Evolutionary conservation across 2,113 vertebrate genomes (phyloP), one percentile per base, ranked within the genome.

Genomic region (Oplegnathus fasciatus): DNA sequence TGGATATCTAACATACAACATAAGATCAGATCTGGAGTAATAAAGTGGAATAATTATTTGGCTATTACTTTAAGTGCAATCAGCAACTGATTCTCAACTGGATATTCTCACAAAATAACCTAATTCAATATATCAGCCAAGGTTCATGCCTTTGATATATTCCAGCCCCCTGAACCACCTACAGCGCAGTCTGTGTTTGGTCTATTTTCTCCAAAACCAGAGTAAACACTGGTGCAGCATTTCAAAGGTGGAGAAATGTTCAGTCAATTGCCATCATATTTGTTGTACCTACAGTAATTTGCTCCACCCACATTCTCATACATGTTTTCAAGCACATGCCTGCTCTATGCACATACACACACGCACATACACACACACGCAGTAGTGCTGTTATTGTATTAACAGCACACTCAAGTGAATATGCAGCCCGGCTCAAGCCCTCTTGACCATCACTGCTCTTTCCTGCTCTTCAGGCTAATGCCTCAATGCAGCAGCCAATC

Each of bases 381-480:
- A 40, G 28, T 20, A 44, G 15, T 24, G 18, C n/a, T 37, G 58
- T 30, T 28, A n/a, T 60, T 46, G 18, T 67, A 73, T 75, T 75
- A 78, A 77, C 69, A 68, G 46, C 37, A 54, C 55, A 67, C 69
- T 89, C 52, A 14, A 85, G 64, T 68, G 78, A 70, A 82, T 50
- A 18, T 66, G 37, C 28, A 61, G 55, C 37, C n/a, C 61, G n/a
- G 44, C 71, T 74, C n/a, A 28, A 89, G 78, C 77, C 37, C 78
- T 80, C 84, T 78, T 82, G 71, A 62, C 71, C 54, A 34, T 32
- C 8, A 2, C 75, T 44, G 32, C 40, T 77, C 26, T 60, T 69
- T 61, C 37, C 69, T 42, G 50, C 65, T 68, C 76, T 82, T 86
- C 68, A 68, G 55, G n/a, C 48, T 83, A 66, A 80, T 58, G 44